phyloP scores from a whole-genome alignment of 2,113 vertebrate genomes.

The Murina feae region DNA sequence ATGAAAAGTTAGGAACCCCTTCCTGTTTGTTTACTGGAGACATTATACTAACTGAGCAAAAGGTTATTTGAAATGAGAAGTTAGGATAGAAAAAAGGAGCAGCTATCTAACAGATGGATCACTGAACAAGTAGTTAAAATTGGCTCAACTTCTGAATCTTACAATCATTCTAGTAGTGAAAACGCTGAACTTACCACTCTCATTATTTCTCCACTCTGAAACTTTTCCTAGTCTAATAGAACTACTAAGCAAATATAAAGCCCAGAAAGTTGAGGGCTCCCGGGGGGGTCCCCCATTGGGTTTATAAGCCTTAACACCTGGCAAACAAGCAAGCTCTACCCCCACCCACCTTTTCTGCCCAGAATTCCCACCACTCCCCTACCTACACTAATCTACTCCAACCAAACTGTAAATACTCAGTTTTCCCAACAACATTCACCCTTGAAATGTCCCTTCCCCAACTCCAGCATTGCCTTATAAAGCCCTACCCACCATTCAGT shows the following conservation, averaged over 20 bases:
- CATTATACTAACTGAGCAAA: slow-evolving; percentile 20
- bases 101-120: neutral
- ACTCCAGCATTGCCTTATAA: neutral
- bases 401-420: neutral
- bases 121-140: neutral
- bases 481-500: neutral
- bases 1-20: neutral
- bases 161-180: neutral
- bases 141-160: slow-evolving; percentile 8
- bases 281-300: neutral
- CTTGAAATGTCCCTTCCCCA: slow-evolving; percentile 64
- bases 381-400: neutral
- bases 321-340: neutral
- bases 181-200: neutral
- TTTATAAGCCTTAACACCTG: neutral
- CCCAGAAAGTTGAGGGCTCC: neutral
- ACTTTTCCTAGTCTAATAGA: neutral
- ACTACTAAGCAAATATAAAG: neutral
- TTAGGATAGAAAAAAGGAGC: neutral
- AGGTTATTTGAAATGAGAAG: slow-evolving; percentile 1
- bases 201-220: slow-evolving; percentile 1
- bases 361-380: neutral
- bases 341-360: neutral
- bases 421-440: slow-evolving; percentile 44
- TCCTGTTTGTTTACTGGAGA: neutral